These are phyloP conservation scores for Acleris literana DNA, from an alignment of 2,888 invertebrate species.

Conservation along the genomic window DNA sequence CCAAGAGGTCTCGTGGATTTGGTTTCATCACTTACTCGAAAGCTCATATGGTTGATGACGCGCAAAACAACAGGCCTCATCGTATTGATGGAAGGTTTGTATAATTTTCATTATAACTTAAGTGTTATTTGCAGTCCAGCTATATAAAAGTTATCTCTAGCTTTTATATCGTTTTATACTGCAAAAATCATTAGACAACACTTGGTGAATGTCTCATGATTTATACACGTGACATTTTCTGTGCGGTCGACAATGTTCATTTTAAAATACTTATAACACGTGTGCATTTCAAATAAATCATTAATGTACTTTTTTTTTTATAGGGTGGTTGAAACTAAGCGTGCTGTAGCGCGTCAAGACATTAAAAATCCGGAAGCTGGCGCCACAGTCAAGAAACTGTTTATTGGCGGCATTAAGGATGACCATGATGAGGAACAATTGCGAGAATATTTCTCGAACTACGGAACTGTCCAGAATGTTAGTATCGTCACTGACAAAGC, in stretches of 20 bases:
- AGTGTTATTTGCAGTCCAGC: slow-evolving; percentile 68
- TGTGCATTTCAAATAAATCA: slow-evolving; percentile 16
- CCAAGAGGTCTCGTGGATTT: slow-evolving; percentile 97
- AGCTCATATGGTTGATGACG: slow-evolving; percentile 98
- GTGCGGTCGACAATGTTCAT: slow-evolving; percentile 64
- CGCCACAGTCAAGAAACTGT: slow-evolving; percentile 96
- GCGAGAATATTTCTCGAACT: slow-evolving; percentile 91
- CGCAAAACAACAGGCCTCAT: slow-evolving; percentile 95
- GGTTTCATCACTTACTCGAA: slow-evolving; percentile 98
- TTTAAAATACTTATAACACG: not conserved
- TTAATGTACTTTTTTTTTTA: slow-evolving; percentile 6
- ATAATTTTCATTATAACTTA: slow-evolving; percentile 4
- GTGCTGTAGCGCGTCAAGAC: slow-evolving; percentile 96
- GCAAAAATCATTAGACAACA: slow-evolving; percentile 66
- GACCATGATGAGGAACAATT: slow-evolving; percentile 96
- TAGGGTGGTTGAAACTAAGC: slow-evolving; percentile 97
- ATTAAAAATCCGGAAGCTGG: slow-evolving; percentile 96
- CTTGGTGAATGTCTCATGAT: slow-evolving; percentile 76
- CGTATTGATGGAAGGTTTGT: slow-evolving; percentile 92
- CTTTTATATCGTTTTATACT: slow-evolving; percentile 77
- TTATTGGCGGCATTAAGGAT: slow-evolving; percentile 97
- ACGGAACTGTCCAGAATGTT: slow-evolving; percentile 92
- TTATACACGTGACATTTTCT: slow-evolving; percentile 74
- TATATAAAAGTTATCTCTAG: slow-evolving; percentile 62
- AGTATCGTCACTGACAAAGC: slow-evolving; percentile 96